phyloP scores from a whole-genome alignment of 2,113 vertebrate species.

The Herpetotheres cachinnans region DNA sequence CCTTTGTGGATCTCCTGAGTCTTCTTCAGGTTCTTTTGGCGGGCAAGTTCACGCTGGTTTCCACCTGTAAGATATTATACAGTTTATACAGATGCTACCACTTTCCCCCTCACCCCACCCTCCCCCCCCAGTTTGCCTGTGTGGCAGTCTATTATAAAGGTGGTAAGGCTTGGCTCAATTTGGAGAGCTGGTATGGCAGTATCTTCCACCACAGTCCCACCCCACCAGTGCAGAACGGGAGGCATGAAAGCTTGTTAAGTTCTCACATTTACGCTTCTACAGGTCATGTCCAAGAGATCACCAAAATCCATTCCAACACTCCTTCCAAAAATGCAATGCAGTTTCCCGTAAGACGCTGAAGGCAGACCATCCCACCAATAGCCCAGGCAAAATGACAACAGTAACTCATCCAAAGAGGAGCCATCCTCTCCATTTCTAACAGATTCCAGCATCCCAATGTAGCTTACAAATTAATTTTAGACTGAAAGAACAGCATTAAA shows the following conservation, averaged over 20 bases:
- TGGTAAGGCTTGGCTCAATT: background rate
- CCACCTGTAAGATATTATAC: constrained; percentile 55
- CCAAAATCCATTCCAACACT: background rate
- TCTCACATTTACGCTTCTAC: background rate
- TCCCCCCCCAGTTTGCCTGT: background rate
- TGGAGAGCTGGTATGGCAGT: background rate
- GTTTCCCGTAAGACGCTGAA: background rate
- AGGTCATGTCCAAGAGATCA: background rate
- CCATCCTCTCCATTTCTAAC: background rate
- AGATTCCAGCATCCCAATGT: background rate
- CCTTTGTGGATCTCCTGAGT: constrained; percentile 77
- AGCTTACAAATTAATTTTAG: background rate
- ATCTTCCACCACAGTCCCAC: background rate
- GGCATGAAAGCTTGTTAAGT: background rate
- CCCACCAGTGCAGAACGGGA: background rate
- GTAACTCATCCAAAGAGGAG: background rate
- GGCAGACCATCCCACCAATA: background rate
- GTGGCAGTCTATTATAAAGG: background rate
- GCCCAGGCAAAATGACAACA: background rate
- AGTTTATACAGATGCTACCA: background rate
- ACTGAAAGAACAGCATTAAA: background rate
- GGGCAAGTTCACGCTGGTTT: constrained; percentile 79
- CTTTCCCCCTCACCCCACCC: too few relatives aligned
- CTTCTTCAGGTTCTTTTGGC: constrained; percentile 81
- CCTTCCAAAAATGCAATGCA: background rate